Evolutionary conservation across 2,888 invertebrate genomes (phyloP).

Genomic region (Caenorhabditis japonica): DNA sequence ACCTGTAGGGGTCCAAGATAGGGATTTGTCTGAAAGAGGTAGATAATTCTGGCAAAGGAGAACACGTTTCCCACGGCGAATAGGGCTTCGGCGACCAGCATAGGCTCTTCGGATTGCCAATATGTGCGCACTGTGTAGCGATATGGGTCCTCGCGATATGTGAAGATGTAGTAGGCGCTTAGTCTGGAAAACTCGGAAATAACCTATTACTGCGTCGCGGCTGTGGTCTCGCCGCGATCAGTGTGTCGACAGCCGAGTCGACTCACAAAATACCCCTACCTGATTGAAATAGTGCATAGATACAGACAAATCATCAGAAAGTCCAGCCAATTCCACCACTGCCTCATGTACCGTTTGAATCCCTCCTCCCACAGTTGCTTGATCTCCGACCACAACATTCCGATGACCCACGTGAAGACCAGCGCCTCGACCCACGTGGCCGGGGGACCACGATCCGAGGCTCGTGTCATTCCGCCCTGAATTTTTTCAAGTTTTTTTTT

Average conservation of each 20-base stretch:
- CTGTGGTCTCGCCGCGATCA: too few relatives aligned
- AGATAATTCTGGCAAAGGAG: constrained; percentile 81
- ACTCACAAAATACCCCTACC: constrained; percentile 62
- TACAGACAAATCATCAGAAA: constrained; percentile 81
- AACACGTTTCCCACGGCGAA: constrained; percentile 81
- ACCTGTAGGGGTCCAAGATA: constrained; percentile 81
- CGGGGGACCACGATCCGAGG: constrained; percentile 78
- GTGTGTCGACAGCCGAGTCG: background rate
- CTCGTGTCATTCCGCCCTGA: constrained; percentile 68
- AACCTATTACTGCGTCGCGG: background rate
- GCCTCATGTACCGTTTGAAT: constrained; percentile 80
- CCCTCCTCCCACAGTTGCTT: constrained; percentile 82
- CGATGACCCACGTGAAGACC: constrained; percentile 80
- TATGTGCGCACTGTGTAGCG: constrained; percentile 76
- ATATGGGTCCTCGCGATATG: constrained; percentile 57
- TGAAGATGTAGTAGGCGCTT: constrained; percentile 63
- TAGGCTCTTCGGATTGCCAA: constrained; percentile 80
- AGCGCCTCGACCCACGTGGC: constrained; percentile 80
- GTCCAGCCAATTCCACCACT: constrained; percentile 82
- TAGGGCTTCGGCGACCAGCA: constrained; percentile 80
- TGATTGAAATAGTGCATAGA: constrained; percentile 80
- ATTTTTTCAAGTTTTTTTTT: too few relatives aligned
- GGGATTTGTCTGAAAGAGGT: constrained; percentile 81
- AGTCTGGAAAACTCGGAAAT: constrained; percentile 40
- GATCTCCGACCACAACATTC: constrained; percentile 81